phyloP scores from a whole-genome alignment of 2,113 vertebrate genomes.

The Bombycilla garrulus region DNA sequence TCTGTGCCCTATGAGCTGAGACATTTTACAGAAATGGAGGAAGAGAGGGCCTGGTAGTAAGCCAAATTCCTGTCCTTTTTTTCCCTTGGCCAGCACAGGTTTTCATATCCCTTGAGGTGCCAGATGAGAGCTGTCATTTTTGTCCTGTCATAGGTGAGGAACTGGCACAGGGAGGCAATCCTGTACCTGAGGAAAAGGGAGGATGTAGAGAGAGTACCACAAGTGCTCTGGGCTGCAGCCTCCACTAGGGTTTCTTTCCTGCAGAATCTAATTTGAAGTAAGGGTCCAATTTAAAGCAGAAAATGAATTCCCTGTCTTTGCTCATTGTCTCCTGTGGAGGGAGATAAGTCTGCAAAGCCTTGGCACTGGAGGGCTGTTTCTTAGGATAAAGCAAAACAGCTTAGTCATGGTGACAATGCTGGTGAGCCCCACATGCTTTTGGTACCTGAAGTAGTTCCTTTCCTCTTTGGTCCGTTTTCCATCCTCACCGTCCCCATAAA shows the following conservation, averaged over 20 bases:
- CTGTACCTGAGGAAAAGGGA: background rate
- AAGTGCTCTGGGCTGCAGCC: background rate
- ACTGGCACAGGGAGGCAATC: background rate
- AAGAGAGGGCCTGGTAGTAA: background rate
- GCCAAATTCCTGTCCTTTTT: background rate
- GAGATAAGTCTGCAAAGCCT: no score
- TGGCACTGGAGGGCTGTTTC: no score
- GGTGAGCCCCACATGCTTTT: no score
- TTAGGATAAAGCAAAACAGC: no score
- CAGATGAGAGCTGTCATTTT: background rate
- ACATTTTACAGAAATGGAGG: background rate
- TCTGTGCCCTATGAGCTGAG: background rate
- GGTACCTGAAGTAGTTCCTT: no score
- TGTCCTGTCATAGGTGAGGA: background rate
- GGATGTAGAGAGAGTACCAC: background rate
- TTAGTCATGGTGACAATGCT: no score
- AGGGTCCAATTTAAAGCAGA: background rate
- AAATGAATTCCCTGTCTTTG: background rate
- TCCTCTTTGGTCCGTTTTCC: no score
- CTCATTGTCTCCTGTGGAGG: background rate
- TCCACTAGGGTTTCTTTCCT: background rate
- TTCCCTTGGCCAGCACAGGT: background rate
- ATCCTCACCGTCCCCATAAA: no score
- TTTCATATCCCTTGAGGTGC: background rate
- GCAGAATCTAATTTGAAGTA: background rate